phyloP scores from a whole-genome alignment of 2,888 invertebrate genomes.

The Amblyjoppa proteus region DNA sequence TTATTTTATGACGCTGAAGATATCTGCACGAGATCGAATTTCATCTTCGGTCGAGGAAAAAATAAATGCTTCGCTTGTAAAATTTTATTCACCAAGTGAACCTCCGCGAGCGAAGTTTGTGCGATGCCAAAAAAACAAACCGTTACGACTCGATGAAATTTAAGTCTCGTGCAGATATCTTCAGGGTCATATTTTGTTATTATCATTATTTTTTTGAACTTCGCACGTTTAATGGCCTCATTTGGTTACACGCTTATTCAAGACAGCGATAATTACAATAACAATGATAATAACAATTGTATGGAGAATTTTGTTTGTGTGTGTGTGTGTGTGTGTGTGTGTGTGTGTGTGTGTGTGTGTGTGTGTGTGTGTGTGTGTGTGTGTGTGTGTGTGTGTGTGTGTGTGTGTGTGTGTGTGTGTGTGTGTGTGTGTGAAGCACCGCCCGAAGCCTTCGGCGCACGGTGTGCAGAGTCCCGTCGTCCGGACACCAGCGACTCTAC shows the following conservation, averaged over 20 bases:
- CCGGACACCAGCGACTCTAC: conserved; percentile 51
- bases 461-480: not conserved
- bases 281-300: conserved; percentile 30
- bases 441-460: not conserved
- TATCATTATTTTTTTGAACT: conserved; percentile 10
- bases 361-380: not conserved
- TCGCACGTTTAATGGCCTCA: conserved; percentile 48
- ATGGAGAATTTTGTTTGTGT: not conserved
- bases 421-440: not conserved
- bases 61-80: conserved; percentile 12
- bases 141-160: no score
- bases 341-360: not conserved
- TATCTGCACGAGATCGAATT: no score
- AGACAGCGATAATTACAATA: not conserved
- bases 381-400: not conserved
- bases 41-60: not conserved
- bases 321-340: not conserved
- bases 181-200: no score
- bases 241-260: conserved; percentile 12
- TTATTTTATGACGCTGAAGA: no score
- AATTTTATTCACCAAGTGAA: not conserved
- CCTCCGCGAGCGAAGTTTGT: no score
- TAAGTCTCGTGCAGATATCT: no score
- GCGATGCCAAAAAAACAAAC: no score
- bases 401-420: not conserved